These are phyloP conservation scores for Triops longicaudatus DNA, from an alignment of 1,140 invertebrate genomes.

Conservation along the genomic window DNA sequence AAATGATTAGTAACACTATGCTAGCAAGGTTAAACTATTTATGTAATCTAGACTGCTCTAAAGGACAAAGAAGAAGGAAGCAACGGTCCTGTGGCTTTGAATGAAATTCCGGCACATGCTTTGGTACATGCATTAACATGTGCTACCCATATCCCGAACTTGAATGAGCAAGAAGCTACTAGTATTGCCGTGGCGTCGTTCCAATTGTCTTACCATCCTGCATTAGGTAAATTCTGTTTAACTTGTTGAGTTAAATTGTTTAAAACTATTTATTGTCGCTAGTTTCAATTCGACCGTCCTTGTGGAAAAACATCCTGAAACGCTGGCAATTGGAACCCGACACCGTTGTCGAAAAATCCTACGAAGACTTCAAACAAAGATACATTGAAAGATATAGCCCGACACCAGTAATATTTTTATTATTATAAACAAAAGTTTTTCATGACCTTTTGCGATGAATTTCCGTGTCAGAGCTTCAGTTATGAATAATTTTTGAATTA, in stretches of 20 bases:
- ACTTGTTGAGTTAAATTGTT: not conserved
- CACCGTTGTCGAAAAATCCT: constrained; percentile 47
- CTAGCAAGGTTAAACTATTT: too few species aligned
- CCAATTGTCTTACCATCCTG: constrained; percentile 57
- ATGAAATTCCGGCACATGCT: constrained; percentile 27
- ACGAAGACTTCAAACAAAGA: constrained; percentile 47
- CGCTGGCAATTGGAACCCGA: constrained; percentile 48
- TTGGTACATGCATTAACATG: constrained; percentile 21
- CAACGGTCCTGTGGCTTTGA: not conserved
- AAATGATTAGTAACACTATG: too few species aligned
- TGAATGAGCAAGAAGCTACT: constrained; percentile 44
- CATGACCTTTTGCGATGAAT: too few species aligned
- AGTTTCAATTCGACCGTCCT: not conserved
- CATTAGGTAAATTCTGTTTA: constrained; percentile 41
- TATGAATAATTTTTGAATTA: too few species aligned
- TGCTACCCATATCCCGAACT: constrained; percentile 25
- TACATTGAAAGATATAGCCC: constrained; percentile 53
- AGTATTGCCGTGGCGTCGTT: constrained; percentile 51
- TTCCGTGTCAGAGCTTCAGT: too few species aligned
- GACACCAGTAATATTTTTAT: constrained; percentile 41
- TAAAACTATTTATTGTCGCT: not conserved
- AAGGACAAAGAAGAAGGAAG: constrained; percentile 33
- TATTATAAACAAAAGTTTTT: too few species aligned
- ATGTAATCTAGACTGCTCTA: constrained; percentile 24
- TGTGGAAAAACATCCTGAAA: constrained; percentile 37